These are phyloP conservation scores for Cyprinodon brontotheroides DNA, from an alignment of 2,113 vertebrate genomes.

Conservation along the genomic window DNA sequence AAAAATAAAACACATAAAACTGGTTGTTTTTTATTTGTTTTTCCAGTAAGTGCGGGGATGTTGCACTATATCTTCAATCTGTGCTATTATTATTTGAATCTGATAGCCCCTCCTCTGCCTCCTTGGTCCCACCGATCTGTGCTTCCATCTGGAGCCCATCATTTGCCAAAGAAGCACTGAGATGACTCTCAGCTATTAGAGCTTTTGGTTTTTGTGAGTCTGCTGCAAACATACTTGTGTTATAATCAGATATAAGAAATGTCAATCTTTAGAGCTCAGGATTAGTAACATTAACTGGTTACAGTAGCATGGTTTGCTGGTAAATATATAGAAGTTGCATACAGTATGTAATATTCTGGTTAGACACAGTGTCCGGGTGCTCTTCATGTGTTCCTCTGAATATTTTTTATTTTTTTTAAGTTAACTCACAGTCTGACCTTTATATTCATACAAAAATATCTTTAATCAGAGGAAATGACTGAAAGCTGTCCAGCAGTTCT, in stretches of 20 bases:
- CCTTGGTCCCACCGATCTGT: conserved; percentile 44
- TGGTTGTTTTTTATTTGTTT: too few relatives aligned
- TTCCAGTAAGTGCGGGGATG: too few relatives aligned
- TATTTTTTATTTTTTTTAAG: neutral
- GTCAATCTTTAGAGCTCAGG: neutral
- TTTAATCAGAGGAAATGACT: neutral
- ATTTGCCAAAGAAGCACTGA: conserved; percentile 42
- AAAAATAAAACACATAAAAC: neutral
- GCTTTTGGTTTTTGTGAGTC: neutral
- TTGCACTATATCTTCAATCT: too few relatives aligned
- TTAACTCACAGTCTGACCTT: neutral
- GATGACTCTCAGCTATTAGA: neutral
- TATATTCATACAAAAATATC: neutral
- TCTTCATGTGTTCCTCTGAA: neutral
- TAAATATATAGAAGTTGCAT: neutral
- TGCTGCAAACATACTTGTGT: neutral
- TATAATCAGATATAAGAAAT: neutral
- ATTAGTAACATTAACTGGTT: neutral
- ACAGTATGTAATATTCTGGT: neutral
- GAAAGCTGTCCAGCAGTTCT: neutral
- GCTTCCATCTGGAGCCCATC: conserved; percentile 56
- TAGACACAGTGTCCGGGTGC: neutral
- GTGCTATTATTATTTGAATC: neutral
- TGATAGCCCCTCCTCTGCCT: conserved; percentile 18
- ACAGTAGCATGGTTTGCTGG: neutral